phyloP scores from a whole-genome alignment of 2,888 invertebrate genomes.

The Pantelozetes paolii region DNA sequence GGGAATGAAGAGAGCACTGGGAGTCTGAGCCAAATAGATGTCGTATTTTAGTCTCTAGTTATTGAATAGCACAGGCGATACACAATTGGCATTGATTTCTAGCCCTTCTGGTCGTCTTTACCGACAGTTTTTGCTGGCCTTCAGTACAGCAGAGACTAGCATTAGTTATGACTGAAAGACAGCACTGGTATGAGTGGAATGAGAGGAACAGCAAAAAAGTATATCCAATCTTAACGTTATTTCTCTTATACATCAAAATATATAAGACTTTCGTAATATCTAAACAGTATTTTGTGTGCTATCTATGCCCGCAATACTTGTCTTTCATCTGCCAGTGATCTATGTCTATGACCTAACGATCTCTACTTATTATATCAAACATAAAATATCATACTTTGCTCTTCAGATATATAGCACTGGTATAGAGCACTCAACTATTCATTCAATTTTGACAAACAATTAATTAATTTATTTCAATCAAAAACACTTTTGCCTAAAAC shows the following conservation, averaged over 20 bases:
- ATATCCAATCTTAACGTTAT: not conserved
- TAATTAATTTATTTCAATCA: conserved; percentile 2
- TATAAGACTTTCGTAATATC: not conserved
- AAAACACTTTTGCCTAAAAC: not conserved
- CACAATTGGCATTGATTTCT: not conserved
- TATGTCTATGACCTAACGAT: not conserved
- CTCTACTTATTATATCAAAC: not conserved
- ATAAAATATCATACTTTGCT: not conserved
- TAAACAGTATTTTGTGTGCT: not conserved
- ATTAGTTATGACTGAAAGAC: not conserved
- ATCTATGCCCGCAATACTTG: not conserved
- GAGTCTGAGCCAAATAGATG: conserved; percentile 1
- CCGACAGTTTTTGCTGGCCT: not conserved
- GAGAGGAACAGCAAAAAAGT: not conserved
- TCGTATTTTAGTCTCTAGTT: not conserved
- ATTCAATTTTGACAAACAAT: not conserved
- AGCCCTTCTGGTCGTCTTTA: not conserved
- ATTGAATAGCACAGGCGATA: not conserved
- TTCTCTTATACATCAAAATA: not conserved
- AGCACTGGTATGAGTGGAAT: not conserved
- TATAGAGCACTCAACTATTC: too few relatives aligned
- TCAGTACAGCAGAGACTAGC: not conserved
- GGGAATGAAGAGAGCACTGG: too few relatives aligned
- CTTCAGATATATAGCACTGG: not conserved
- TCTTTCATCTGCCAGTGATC: not conserved